Percentiles rank a stretch among this genome's conserved stretches.
phyloP scores from a whole-genome alignment of 1,140 invertebrate genomes.

The Monomorium pharaonis region DNA sequence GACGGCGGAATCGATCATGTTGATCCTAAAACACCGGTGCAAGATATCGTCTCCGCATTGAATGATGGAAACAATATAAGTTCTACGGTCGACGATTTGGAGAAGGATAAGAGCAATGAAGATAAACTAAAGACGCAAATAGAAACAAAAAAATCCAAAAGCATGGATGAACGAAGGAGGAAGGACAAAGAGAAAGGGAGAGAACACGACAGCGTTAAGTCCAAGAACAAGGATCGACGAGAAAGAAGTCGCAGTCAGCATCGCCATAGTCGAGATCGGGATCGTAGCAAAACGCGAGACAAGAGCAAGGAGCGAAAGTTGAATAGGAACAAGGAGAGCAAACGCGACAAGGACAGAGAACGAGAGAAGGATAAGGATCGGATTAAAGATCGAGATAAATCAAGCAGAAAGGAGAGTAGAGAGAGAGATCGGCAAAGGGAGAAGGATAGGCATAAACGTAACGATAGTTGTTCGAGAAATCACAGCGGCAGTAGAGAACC shows the following conservation, averaged over 20 bases:
- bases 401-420: constrained; percentile 71
- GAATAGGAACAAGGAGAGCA: constrained; percentile 76
- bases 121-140: constrained; percentile 63
- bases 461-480: constrained; percentile 51
- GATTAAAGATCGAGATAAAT: constrained; percentile 72
- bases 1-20: constrained; percentile 85
- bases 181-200: constrained; percentile 73
- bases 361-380: constrained; percentile 78
- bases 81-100: constrained; percentile 66
- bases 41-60: constrained; percentile 87
- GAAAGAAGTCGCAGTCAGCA: constrained; percentile 78
- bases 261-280: constrained; percentile 72
- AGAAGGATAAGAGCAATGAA: constrained; percentile 75
- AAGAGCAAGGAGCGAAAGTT: constrained; percentile 79
- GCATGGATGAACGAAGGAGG: constrained; percentile 63
- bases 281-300: constrained; percentile 76
- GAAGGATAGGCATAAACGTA: constrained; percentile 75
- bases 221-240: constrained; percentile 43
- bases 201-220: constrained; percentile 63
- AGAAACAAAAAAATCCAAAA: constrained; percentile 55
- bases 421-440: constrained; percentile 70
- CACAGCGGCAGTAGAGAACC: constrained; percentile 67
- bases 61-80: constrained; percentile 82
- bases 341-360: constrained; percentile 77
- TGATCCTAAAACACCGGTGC: constrained; percentile 88